Evolutionary conservation across 1,140 invertebrate species (phyloP).

Genomic region (Zelostemma sp.): DNA sequence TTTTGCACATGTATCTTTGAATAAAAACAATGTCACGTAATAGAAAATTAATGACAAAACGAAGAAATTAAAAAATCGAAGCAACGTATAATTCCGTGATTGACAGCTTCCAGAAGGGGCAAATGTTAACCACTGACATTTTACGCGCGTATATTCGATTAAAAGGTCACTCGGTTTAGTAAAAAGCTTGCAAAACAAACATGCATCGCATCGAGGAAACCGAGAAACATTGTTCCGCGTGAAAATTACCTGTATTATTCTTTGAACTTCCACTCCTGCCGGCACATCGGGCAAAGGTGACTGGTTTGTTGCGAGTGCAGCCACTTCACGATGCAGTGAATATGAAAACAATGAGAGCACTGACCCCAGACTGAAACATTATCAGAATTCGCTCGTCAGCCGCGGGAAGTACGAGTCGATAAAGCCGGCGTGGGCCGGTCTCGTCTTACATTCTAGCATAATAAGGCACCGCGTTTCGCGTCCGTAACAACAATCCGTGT

Average conservation of each 20-base stretch:
- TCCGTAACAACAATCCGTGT: conserved; percentile 38
- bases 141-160: conserved; percentile 27
- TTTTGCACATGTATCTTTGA: not conserved
- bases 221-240: conserved; percentile 40
- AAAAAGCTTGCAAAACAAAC: conserved; percentile 35
- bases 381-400: conserved; percentile 19
- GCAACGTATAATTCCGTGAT: not conserved
- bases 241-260: conserved; percentile 70
- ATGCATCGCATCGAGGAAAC: conserved; percentile 1
- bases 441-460: not conserved
- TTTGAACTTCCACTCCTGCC: conserved; percentile 99
- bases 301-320: conserved; percentile 95
- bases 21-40: not conserved
- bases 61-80: not conserved
- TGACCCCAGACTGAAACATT: conserved; percentile 91
- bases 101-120: conserved; percentile 20
- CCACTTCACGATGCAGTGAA: conserved; percentile 99
- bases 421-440: conserved; percentile 4
- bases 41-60: too few relatives aligned
- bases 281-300: conserved; percentile 98
- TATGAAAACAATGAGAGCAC: conserved; percentile 99
- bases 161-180: conserved; percentile 38
- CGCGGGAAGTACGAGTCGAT: not conserved
- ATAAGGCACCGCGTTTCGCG: not conserved
- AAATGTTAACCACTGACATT: conserved; percentile 47